Evolutionary conservation across 2,888 invertebrate genomes (phyloP), one percentile per base, ranked within the genome.

Genomic region (Sphecodes monilicornis): DNA sequence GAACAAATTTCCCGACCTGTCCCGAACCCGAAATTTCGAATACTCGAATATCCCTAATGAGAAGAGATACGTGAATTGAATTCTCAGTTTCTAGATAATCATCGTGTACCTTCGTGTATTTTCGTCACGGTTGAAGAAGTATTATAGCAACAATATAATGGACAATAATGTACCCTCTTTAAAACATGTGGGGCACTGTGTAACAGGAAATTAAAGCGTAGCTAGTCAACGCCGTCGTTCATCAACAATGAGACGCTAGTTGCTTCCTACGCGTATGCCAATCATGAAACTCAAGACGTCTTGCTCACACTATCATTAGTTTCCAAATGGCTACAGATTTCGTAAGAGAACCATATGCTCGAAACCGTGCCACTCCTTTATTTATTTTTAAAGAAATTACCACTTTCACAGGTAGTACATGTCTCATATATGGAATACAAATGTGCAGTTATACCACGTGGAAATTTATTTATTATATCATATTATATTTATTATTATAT

Each of bases 141-240:
- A 13, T 26, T 57, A n/a, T 57, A 26, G 57, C 57, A 57, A 57
- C 26, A 57, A 57, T 57, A 57, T 57, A 26, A 57, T 57, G 26
- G 57, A 57, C 57, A 57, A 57, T 60, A 29, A 60, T 8, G n/a
- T 13, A n/a, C 39, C 13, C 39, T 36, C n/a, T 60, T 60, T 60
- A 60, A 60, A 29, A 60, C 57, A 29, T 60, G 57, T 29, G 57
- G 57, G 57, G 57, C 57, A 60, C 57, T 29, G 29, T 60, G 57
- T 29, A 60, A 60, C 57, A 60, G 57, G 57, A 60, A 60, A 60
- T 60, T 60, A 60, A 60, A 36, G 32, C 69, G 22, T 69, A 69
- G 36, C n/a, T 22, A 36, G 69, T n/a, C 13, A 39, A 36, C 22
- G 57, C 13, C 57, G 29, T 60, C 57, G 57, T 60, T 60, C 26